A percentile compares a stretch with the other conserved stretches of the same genome.
These are phyloP conservation scores for Cosmia trapezina DNA, from an alignment of 2,888 invertebrate genomes.

Conservation along the genomic window DNA sequence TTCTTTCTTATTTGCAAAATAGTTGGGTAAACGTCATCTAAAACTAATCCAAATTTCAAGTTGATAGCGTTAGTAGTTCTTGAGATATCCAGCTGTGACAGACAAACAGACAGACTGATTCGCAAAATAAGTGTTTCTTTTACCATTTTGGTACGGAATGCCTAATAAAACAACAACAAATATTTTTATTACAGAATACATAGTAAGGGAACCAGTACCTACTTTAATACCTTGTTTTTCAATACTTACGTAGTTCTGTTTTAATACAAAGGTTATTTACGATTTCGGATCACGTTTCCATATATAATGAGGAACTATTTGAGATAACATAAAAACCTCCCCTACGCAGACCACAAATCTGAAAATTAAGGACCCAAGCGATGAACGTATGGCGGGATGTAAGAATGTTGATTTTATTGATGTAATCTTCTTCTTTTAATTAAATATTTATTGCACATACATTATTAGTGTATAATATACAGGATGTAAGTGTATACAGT, in stretches of 20 bases:
- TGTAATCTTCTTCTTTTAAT: not conserved
- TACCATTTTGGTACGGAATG: no score
- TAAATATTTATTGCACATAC: not conserved
- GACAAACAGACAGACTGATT: no score
- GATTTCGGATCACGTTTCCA: slow-evolving; percentile 56
- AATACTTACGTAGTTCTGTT: slow-evolving; percentile 32
- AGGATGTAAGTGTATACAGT: no score
- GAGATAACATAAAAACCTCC: slow-evolving; percentile 63
- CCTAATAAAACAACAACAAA: no score
- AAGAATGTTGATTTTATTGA: not conserved
- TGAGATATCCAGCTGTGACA: no score
- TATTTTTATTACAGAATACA: not conserved
- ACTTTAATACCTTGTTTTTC: slow-evolving; percentile 6
- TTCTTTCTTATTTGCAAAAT: no score
- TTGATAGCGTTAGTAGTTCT: no score
- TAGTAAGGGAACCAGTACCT: slow-evolving; percentile 18
- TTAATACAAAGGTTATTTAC: slow-evolving; percentile 40
- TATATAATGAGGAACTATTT: slow-evolving; percentile 59
- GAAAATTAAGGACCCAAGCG: slow-evolving; percentile 55
- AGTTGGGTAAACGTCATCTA: no score
- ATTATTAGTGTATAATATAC: no score
- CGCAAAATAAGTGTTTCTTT: no score
- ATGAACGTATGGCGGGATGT: slow-evolving; percentile 27
- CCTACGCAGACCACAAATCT: slow-evolving; percentile 67
- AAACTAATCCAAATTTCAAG: no score